Conservation (phyloP, 1,140 invertebrate species). For the Xylocopa sonorina region DNA sequence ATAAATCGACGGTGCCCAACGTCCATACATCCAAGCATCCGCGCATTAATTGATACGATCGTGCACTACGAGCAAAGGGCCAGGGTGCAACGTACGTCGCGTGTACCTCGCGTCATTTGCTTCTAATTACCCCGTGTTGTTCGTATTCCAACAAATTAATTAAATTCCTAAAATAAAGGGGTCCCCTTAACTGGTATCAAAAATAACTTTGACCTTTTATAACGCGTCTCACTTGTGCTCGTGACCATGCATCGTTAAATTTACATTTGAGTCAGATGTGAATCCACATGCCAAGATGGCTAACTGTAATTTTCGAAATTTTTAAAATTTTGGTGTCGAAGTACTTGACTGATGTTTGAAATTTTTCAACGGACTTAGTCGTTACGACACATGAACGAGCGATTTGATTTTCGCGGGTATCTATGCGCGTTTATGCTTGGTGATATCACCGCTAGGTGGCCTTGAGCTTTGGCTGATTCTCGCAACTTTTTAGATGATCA, state of each 20-base stretch:
- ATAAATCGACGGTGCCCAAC: constrained; percentile 48
- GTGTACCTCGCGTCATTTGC: constrained; percentile 28
- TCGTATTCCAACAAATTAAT: constrained; percentile 33
- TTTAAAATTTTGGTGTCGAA: too few species aligned
- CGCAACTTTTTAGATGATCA: too few species aligned
- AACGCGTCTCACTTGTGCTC: constrained; percentile 18
- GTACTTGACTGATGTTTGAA: too few species aligned
- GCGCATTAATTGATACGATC: constrained; percentile 31
- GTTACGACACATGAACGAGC: too few species aligned
- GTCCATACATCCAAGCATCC: not conserved
- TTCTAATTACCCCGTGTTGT: constrained; percentile 19
- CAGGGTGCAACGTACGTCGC: not conserved
- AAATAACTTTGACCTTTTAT: constrained; percentile 58
- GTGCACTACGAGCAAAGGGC: not conserved
- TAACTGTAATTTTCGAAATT: too few species aligned
- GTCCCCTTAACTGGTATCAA: constrained; percentile 1
- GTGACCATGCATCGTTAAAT: constrained; percentile 8
- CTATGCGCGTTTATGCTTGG: not conserved
- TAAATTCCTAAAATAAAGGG: not conserved
- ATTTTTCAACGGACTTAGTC: too few species aligned
- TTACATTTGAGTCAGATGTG: too few species aligned
- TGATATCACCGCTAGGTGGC: not conserved
- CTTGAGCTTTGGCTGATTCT: not conserved
- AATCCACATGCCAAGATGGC: too few species aligned
- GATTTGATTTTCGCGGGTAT: not conserved